Evolutionary conservation across 2,888 invertebrate species (phyloP).

Genomic region (Malthinus seriepunctatus): DNA sequence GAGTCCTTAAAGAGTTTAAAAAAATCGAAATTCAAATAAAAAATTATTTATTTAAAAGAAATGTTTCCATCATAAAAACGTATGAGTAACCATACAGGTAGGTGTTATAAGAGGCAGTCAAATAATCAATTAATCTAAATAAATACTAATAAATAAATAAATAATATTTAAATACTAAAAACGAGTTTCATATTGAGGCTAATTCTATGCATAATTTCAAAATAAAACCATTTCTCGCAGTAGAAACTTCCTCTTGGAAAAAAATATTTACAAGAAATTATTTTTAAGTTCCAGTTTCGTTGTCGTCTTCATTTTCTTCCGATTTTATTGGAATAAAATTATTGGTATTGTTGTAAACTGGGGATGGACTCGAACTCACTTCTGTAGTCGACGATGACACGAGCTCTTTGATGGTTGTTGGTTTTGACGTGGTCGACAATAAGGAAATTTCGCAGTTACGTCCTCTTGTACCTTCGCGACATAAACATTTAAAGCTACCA

Average conservation of each 20-base stretch:
- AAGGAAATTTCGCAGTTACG: conserved; percentile 71
- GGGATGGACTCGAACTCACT: conserved; percentile 8
- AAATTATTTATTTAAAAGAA: no score
- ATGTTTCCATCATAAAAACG: no score
- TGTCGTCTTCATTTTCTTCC: neutral
- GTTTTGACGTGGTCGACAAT: conserved; percentile 58
- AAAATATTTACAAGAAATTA: neutral
- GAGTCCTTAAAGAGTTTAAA: no score
- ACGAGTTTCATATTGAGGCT: no score
- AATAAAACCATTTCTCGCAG: no score
- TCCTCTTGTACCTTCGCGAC: conserved; percentile 76
- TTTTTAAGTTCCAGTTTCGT: neutral
- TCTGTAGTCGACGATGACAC: neutral
- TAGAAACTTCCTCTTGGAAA: neutral
- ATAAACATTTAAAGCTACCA: conserved; percentile 76
- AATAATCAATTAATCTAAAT: no score
- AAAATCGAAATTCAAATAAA: no score
- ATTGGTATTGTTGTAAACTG: neutral
- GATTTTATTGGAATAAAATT: neutral
- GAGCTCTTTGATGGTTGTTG: conserved; percentile 23
- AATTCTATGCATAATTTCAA: no score
- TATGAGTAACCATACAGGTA: no score
- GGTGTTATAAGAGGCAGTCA: no score
- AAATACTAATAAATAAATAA: no score
- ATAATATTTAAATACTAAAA: no score